Evolutionary conservation across 2,113 vertebrate genomes (phyloP).

Genomic region (Oxygymnocypris stewartii): DNA sequence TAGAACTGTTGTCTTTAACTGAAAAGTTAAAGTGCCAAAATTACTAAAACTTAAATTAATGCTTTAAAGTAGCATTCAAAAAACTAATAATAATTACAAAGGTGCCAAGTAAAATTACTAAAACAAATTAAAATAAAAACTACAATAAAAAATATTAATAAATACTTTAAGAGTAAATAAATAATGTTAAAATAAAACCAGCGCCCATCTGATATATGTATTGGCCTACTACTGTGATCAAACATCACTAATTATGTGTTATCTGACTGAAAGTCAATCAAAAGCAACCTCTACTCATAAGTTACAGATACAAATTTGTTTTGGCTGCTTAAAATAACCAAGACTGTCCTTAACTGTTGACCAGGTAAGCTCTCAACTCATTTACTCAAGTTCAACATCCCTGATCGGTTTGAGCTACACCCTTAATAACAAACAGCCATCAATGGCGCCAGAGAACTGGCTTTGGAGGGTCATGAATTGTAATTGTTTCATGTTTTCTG

Average conservation of each 20-base stretch:
- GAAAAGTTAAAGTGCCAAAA: neutral
- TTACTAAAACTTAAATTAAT: neutral
- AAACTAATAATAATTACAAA: neutral
- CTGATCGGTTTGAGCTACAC: neutral
- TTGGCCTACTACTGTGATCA: neutral
- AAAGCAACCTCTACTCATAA: too few species aligned
- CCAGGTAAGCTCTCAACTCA: neutral
- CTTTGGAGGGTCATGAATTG: neutral
- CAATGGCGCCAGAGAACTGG: neutral
- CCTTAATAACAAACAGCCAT: neutral
- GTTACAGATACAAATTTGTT: neutral
- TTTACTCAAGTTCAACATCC: neutral
- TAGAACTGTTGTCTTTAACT: neutral
- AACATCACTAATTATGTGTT: neutral
- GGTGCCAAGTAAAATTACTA: neutral
- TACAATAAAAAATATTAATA: neutral
- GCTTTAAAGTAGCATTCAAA: neutral
- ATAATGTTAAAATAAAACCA: neutral
- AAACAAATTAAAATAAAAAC: neutral
- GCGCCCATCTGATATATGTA: neutral
- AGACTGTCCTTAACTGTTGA: neutral
- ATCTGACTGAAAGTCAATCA: neutral
- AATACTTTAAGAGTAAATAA: neutral
- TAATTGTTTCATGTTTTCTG: neutral
- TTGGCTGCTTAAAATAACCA: neutral